Conservation (phyloP, 2,888 invertebrate genomes). For the Cheilosia variabilis region DNA sequence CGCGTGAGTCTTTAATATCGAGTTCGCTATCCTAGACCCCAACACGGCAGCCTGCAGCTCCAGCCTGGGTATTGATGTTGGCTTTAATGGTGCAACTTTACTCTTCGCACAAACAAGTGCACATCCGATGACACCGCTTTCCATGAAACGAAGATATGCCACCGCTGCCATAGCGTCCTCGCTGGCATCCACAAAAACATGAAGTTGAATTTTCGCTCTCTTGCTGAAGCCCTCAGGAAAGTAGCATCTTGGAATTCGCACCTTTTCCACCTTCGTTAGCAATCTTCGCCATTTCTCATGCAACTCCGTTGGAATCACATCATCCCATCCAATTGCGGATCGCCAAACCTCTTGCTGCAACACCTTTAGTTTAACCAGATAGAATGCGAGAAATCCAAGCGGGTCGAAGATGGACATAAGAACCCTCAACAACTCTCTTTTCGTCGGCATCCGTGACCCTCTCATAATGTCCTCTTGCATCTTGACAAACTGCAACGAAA, state of each 20-base stretch:
- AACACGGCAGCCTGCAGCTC: too few species aligned
- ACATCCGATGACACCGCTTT: not conserved
- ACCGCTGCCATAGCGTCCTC: conserved; percentile 76
- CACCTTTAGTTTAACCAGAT: conserved; percentile 60
- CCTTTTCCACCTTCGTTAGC: conserved; percentile 38
- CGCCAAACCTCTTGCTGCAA: conserved; percentile 69
- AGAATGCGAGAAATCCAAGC: conserved; percentile 46
- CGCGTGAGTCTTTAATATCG: too few species aligned
- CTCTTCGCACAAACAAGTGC: too few species aligned
- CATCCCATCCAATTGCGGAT: conserved; percentile 55
- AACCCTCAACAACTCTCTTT: conserved; percentile 15
- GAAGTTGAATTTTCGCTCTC: not conserved
- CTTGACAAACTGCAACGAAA: conserved; percentile 5
- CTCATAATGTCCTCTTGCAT: conserved; percentile 8
- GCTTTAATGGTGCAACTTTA: too few species aligned
- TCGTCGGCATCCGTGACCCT: conserved; percentile 12
- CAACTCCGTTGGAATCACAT: conserved; percentile 44
- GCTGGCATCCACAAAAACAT: conserved; percentile 40
- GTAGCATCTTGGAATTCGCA: conserved; percentile 64
- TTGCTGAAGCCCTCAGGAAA: not conserved
- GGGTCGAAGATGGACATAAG: conserved; percentile 28
- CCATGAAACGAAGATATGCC: conserved; percentile 72
- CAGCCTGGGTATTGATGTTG: too few species aligned
- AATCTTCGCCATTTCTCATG: conserved; percentile 27
- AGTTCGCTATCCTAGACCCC: too few species aligned